These are phyloP conservation scores for Bombus impatiens DNA, from an alignment of 1,140 invertebrate genomes.

Conservation along the genomic window DNA sequence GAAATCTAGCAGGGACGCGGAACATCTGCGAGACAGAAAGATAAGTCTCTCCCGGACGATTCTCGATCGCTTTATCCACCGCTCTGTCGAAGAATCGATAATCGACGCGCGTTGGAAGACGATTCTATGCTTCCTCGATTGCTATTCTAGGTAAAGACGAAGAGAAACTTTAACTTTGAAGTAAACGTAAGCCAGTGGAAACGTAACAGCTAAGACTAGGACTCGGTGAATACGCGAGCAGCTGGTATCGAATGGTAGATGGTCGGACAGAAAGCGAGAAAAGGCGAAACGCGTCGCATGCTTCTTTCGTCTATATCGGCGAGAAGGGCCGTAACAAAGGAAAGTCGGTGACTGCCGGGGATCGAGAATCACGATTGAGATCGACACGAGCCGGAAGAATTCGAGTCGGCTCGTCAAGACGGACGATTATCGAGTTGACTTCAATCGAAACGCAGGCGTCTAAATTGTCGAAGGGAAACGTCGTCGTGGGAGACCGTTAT, in stretches of 20 bases:
- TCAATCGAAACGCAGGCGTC: slow-evolving; percentile 67
- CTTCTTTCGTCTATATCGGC: background rate
- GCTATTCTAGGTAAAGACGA: rapidly evolving
- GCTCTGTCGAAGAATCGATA: background rate
- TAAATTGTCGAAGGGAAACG: slow-evolving; percentile 66
- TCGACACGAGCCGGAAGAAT: slow-evolving; percentile 45
- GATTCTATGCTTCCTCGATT: background rate
- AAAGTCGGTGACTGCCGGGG: too few relatives aligned
- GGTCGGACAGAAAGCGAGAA: too few relatives aligned
- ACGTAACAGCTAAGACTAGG: background rate
- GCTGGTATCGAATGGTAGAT: background rate
- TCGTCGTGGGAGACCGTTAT: slow-evolving; percentile 56
- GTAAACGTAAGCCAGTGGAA: background rate
- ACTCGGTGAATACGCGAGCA: background rate
- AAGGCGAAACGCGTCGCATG: background rate
- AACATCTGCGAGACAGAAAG: too few relatives aligned
- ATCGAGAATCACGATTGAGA: slow-evolving; percentile 13
- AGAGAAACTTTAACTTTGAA: background rate
- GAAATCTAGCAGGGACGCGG: too few relatives aligned
- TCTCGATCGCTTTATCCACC: background rate
- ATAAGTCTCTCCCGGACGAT: too few relatives aligned
- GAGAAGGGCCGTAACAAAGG: background rate
- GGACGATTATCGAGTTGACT: slow-evolving; percentile 67
- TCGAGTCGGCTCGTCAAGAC: slow-evolving; percentile 45
- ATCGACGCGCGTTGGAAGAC: background rate